Base-by-base conservation (phyloP, 1,140 invertebrate species). In the Brachystomella parvula region DNA sequence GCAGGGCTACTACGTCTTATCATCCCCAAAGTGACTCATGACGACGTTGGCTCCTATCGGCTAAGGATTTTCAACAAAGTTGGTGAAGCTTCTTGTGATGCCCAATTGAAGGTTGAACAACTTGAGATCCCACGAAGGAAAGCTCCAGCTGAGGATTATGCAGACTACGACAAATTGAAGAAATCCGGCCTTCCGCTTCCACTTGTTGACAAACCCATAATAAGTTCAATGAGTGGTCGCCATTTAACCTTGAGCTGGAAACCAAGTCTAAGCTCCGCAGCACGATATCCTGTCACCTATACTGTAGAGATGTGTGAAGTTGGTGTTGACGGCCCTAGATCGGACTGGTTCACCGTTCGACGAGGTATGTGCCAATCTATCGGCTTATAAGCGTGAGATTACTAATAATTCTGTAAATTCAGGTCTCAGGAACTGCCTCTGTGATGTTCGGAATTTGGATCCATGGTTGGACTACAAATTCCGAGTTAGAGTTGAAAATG, bases 401-500 rank as follows among this genome's bases (percentile, higher is more conserved):
- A 53, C 1, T 31, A 1, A 67, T 15, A 19, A 6, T 53, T 53
- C 3, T 39, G 57, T 53, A 39, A 17, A 62, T 49, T 15, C 61
- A 78, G 80, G 90, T 2, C 83, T 95, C 3, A 83, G 89, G 66
- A 89, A 89, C 47, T 92, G 89, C 74, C 84, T 85, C 26, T 92
- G 89, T 75, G 90, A 93, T 74, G 88, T 96, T 58, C 81, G 85
- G 30, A 89, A 89, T 76, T 80, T 90, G 39, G 86, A 89, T 73
- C 91, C 92, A 0, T 89, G 89, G 79, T 82, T 87, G 62, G 92
- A 96, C 79, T 96, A 95, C 78, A 88, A 89, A 76, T 96, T 96
- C 81, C 82, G 94, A 53, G 84, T 96, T 30, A 83, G 93, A n/a
- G 94, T 96, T 1, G 92, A 96, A 75, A 96, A 96, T 76, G 92